Evolutionary conservation across 2,888 invertebrate genomes (phyloP), one percentile per base, ranked within the genome.

Genomic region (Cabera pusaria): DNA sequence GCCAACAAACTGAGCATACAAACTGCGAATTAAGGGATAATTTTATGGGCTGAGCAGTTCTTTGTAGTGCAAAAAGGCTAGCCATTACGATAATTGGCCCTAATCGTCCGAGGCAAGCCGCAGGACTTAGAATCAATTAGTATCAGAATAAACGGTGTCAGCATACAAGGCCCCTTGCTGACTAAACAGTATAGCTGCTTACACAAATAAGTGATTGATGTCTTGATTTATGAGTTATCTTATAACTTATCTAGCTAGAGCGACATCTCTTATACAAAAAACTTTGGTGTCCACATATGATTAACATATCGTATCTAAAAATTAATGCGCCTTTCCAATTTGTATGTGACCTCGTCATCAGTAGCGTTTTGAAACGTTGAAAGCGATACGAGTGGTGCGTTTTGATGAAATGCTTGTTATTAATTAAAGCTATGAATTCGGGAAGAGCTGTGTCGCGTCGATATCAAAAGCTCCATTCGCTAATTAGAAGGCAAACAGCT

Each of bases 11-110:
- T 7, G 18, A 37, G 41, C 35, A 40, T 43, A 39, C 35, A 17
- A 38, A 44, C 34, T 35, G 39, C 24, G 25, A 14, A 43, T 41
- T 48, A 41, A 21, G 29, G 25, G 29, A 29, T 8, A 8, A 24
- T 34, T 35, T 34, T 39, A 27, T 23, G 4, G 24, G 23, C 20
- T 29, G 24, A 18, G 23, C 14, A 14, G 20, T 41, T 28, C 33
- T 40, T 37, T 44, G 41, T 37, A 44, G 44, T 32, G 28, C 16
- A 45, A 49, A 42, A 40, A 32, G 43, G 37, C 45, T 44, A 29
- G 41, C 51, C 55, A 64, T 64, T 66, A 49, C 19, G 27, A 49
- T 69, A 64, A 69, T 66, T 61, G 59, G 50, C 26, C 32, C 36
- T 50, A 56, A 60, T 54, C 45, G 48, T 43, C 38, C 31, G 35